phyloP scores from a whole-genome alignment of 2,888 invertebrate species.

The Aphodius sticticus region DNA sequence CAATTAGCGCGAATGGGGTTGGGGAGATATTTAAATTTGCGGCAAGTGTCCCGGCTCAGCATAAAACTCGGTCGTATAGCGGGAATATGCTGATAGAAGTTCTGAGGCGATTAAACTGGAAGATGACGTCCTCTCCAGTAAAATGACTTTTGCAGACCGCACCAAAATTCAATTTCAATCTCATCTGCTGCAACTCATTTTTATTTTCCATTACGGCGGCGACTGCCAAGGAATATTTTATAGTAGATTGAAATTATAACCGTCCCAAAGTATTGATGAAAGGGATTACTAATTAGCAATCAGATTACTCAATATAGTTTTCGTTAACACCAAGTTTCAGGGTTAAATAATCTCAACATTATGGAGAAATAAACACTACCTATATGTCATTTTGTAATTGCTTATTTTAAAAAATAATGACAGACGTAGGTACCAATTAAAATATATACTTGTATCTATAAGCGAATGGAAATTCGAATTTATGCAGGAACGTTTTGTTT shows the following conservation, averaged over 20 bases:
- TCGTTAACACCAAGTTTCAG: too few species aligned
- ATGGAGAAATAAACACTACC: too few species aligned
- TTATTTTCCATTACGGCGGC: conserved; percentile 38
- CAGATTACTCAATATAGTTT: not conserved
- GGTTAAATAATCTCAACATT: too few species aligned
- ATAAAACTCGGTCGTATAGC: not conserved
- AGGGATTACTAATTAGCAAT: not conserved
- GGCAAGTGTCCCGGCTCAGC: not conserved
- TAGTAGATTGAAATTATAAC: not conserved
- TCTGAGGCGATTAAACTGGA: conserved; percentile 20
- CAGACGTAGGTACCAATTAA: too few species aligned
- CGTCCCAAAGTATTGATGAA: not conserved
- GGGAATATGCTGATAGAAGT: conserved; percentile 20
- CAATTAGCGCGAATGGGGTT: not conserved
- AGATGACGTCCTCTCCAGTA: conserved; percentile 21
- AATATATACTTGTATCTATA: too few species aligned
- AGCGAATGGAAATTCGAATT: too few species aligned
- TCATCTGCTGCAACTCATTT: conserved; percentile 45
- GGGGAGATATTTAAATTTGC: not conserved
- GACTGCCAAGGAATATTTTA: conserved; percentile 11
- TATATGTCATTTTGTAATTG: too few species aligned
- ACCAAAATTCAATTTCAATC: conserved; percentile 52
- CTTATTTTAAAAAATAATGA: too few species aligned
- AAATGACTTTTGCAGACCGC: conserved; percentile 34
- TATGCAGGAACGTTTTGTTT: too few species aligned